Evolutionary conservation across 2,113 vertebrate species (phyloP).

Genomic region (Thamnophis sirtalis): DNA sequence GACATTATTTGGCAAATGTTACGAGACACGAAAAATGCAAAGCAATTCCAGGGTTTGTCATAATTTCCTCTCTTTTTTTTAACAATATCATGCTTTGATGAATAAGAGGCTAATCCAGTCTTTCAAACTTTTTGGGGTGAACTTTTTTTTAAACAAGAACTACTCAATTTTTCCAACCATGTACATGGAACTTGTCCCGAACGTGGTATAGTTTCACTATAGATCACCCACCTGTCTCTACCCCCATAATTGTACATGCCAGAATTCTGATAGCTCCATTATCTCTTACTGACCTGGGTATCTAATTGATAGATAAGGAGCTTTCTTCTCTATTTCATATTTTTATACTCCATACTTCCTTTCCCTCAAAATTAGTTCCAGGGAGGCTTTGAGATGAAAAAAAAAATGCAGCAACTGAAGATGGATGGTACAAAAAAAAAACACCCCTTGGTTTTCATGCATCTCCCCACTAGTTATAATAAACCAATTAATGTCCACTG

Average conservation of each 20-base stretch:
- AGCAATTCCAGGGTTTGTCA: slow-evolving; percentile 36
- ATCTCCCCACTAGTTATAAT: neutral
- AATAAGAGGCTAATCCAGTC: slow-evolving; percentile 57
- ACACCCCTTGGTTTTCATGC: neutral
- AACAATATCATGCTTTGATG: slow-evolving; percentile 49
- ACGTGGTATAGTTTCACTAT: neutral
- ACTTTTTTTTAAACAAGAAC: slow-evolving; percentile 61
- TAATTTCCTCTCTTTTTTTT: neutral
- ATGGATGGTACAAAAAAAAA: neutral
- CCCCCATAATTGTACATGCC: slow-evolving; percentile 35
- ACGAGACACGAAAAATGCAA: slow-evolving; percentile 1
- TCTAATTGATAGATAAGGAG: slow-evolving; percentile 30
- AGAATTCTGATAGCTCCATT: slow-evolving; percentile 61
- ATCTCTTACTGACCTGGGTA: slow-evolving; percentile 64
- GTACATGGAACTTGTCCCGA: slow-evolving; percentile 60
- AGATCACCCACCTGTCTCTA: neutral
- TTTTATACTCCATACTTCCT: neutral
- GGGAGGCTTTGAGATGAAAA: neutral
- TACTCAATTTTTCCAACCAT: slow-evolving; percentile 67
- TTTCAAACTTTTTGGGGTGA: slow-evolving; percentile 28
- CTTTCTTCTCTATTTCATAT: neutral
- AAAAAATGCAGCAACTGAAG: neutral
- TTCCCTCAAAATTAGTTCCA: neutral
- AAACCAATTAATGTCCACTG: neutral
- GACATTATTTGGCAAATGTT: neutral